Percentiles rank a stretch among this genome's conserved stretches.
Evolutionary conservation across 1,140 invertebrate species (phyloP).

Genomic region (Dreissena rostriformis): DNA sequence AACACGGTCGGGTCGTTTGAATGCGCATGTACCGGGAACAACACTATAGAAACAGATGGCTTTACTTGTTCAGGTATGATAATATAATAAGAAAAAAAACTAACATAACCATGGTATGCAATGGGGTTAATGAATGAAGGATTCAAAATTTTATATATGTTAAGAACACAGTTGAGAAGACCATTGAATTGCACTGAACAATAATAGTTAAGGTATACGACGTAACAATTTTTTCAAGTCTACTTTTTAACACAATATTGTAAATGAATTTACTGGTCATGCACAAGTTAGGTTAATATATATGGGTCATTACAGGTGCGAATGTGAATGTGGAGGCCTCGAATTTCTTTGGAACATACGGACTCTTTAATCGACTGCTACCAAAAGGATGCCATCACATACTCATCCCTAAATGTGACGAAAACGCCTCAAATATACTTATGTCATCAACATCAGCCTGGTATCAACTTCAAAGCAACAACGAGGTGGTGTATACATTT

Average conservation of each 20-base stretch:
- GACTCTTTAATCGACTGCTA: not conserved
- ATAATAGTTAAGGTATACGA: not conserved
- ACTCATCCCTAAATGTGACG: conserved; percentile 20
- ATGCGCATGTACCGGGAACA: conserved; percentile 1
- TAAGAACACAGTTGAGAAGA: not conserved
- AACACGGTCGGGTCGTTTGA: conserved; percentile 8
- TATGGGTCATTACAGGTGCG: not conserved
- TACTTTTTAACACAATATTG: not conserved
- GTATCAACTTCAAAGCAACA: not conserved
- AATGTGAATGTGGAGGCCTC: not conserved
- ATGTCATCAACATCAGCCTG: conserved; percentile 46
- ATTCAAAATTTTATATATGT: not conserved
- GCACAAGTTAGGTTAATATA: not conserved
- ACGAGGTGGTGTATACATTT: conserved; percentile 13
- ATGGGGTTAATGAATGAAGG: not conserved
- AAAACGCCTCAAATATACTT: not conserved
- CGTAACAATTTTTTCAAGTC: not conserved
- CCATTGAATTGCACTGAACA: not conserved
- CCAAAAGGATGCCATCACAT: conserved; percentile 19
- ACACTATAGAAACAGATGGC: not conserved
- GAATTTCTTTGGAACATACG: conserved; percentile 1
- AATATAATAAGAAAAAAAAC: not conserved
- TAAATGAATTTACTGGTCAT: not conserved
- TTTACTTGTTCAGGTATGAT: conserved; percentile 12
- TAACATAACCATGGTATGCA: not conserved